These are phyloP conservation scores for Nymphalis io DNA, from an alignment of 1,140 invertebrate genomes.

Conservation along the genomic window DNA sequence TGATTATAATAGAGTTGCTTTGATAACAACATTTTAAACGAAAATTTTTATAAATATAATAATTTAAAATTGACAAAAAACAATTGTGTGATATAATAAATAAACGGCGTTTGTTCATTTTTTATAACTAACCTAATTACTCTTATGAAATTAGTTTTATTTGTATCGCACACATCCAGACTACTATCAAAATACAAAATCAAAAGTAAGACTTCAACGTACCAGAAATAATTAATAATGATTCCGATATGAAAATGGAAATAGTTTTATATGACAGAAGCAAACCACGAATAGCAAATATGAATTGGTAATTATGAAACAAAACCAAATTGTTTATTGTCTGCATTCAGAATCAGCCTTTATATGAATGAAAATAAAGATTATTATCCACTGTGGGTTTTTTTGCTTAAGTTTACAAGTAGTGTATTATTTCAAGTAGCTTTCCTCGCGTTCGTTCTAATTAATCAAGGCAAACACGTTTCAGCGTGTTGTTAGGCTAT, in stretches of 20 bases:
- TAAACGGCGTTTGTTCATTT: background rate
- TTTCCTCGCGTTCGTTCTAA: slow-evolving; percentile 32
- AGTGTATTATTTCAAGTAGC: slow-evolving; percentile 31
- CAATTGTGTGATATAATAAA: background rate
- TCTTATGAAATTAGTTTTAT: background rate
- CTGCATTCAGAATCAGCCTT: slow-evolving; percentile 9
- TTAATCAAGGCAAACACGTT: slow-evolving; percentile 40
- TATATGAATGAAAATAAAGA: background rate
- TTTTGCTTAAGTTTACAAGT: slow-evolving; percentile 30
- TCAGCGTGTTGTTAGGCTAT: slow-evolving; percentile 30
- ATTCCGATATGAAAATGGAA: background rate
- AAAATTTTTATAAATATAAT: too few relatives aligned
- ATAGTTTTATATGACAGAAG: slow-evolving; percentile 24
- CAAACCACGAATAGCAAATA: slow-evolving; percentile 21
- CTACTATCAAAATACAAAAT: background rate
- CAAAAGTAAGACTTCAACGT: background rate
- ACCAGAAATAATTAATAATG: background rate
- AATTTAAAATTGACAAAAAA: too few relatives aligned
- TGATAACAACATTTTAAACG: too few relatives aligned
- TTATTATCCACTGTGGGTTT: slow-evolving; percentile 19
- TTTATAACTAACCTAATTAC: background rate
- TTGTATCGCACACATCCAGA: background rate
- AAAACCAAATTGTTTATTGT: slow-evolving; percentile 12
- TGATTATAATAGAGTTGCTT: too few relatives aligned
- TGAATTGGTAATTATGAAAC: slow-evolving; percentile 23